Evolutionary conservation across 2,113 vertebrate species (phyloP).

Genomic region (Lynx canadensis): DNA sequence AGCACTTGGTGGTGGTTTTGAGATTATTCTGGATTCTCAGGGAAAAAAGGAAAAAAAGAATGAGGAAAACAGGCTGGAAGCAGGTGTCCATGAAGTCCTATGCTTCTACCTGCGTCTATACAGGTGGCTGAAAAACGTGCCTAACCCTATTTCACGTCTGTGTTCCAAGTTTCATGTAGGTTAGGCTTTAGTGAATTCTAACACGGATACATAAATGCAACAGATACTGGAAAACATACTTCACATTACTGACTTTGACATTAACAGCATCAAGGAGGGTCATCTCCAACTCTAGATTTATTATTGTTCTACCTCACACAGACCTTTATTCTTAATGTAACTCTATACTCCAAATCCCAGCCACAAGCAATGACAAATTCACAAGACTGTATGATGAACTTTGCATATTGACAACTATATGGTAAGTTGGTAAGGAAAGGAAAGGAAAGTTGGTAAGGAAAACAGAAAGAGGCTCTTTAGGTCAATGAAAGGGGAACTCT

Average conservation of each 20-base stretch:
- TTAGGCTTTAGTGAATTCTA: not conserved
- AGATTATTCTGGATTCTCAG: not conserved
- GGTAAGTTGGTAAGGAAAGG: not conserved
- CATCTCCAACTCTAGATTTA: not conserved
- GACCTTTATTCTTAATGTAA: not conserved
- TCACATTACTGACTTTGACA: not conserved
- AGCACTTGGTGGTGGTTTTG: not conserved
- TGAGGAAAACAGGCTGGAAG: not conserved
- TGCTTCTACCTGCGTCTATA: not conserved
- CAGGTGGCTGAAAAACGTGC: not conserved
- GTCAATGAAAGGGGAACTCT: not conserved
- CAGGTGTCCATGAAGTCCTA: not conserved
- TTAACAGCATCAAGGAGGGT: not conserved
- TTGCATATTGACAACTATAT: not conserved
- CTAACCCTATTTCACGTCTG: not conserved
- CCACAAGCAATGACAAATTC: not conserved
- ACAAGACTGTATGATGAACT: not conserved
- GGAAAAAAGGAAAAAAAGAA: not conserved
- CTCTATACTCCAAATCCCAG: not conserved
- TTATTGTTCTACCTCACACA: not conserved
- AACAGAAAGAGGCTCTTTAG: not conserved
- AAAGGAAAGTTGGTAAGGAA: not conserved
- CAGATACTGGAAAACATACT: not conserved
- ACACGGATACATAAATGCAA: not conserved
- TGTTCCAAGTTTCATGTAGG: not conserved